These are phyloP conservation scores for Microplitis deprimator DNA, from an alignment of 2,888 invertebrate species.

Conservation along the genomic window DNA sequence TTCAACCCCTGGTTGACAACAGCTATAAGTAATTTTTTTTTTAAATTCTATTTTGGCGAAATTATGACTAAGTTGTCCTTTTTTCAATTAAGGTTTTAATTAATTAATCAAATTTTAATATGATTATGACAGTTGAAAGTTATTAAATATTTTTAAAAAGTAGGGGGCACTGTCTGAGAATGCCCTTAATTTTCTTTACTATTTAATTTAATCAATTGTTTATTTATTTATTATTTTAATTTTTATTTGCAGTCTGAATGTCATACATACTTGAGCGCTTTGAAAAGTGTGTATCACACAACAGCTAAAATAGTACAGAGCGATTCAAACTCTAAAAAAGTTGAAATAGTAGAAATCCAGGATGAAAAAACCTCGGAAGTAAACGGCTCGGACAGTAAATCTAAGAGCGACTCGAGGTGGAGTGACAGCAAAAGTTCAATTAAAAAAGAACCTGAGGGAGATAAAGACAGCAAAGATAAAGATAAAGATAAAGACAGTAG, in stretches of 20 bases:
- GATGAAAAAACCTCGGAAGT: slow-evolving; percentile 66
- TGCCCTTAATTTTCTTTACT: too few relatives aligned
- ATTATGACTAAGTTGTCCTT: too few relatives aligned
- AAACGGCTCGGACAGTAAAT: slow-evolving; percentile 68
- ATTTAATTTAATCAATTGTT: not conserved
- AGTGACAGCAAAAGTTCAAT: slow-evolving; percentile 63
- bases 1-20: too few relatives aligned
- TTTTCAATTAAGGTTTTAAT: too few relatives aligned
- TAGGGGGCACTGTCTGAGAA: too few relatives aligned
- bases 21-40: too few relatives aligned
- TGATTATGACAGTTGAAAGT: too few relatives aligned
- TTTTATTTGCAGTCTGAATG: slow-evolving; percentile 76
- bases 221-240: slow-evolving; percentile 28
- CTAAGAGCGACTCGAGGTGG: slow-evolving; percentile 68
- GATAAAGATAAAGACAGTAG: slow-evolving; percentile 65
- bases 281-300: slow-evolving; percentile 71
- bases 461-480: slow-evolving; percentile 62
- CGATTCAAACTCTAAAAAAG: slow-evolving; percentile 66
- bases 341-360: slow-evolving; percentile 69
- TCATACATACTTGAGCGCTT: slow-evolving; percentile 79
- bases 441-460: slow-evolving; percentile 60
- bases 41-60: too few relatives aligned
- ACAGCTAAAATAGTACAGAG: slow-evolving; percentile 65
- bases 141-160: too few relatives aligned
- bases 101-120: too few relatives aligned